Conservation (phyloP, 2,797 vertebrate species). For the Rhabdophis nuchalis region DNA sequence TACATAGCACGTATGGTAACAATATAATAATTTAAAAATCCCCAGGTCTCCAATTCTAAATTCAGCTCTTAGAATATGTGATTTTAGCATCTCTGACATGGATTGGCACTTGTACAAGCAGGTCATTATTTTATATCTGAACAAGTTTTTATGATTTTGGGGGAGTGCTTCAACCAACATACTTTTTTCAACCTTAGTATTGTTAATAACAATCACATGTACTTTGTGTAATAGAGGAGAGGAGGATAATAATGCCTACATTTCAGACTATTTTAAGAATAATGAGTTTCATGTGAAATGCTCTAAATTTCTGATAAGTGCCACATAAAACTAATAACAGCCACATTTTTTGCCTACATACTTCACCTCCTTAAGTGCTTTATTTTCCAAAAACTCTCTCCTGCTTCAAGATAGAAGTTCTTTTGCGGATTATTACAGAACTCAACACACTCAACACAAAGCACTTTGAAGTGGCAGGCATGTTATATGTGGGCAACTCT, state of each 20-base stretch:
- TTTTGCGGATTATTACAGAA: rapidly evolving
- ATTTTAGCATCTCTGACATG: neutral
- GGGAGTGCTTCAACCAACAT: neutral
- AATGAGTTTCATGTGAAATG: neutral
- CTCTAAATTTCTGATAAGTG: neutral
- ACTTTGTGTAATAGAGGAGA: neutral
- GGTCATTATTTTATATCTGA: neutral
- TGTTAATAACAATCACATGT: neutral
- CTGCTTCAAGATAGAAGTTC: neutral
- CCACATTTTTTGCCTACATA: neutral
- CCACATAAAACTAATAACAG: neutral
- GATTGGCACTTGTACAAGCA: neutral
- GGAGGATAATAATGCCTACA: neutral
- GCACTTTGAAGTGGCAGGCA: neutral
- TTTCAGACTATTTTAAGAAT: neutral
- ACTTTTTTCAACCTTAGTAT: neutral
- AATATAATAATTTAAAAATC: neutral
- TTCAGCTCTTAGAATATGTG: neutral
- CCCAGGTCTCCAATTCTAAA: neutral
- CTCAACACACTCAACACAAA: rapidly evolving
- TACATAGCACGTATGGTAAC: neutral
- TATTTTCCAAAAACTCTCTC: neutral
- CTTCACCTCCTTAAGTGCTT: neutral
- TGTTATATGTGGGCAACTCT: neutral
- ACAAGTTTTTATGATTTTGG: neutral